Percentiles rank a stretch among this genome's conserved stretches.
Evolutionary conservation across 64 coral and sea anemone genomes (phyloP).

Genomic region (Dendrophyllia cribrosa): DNA sequence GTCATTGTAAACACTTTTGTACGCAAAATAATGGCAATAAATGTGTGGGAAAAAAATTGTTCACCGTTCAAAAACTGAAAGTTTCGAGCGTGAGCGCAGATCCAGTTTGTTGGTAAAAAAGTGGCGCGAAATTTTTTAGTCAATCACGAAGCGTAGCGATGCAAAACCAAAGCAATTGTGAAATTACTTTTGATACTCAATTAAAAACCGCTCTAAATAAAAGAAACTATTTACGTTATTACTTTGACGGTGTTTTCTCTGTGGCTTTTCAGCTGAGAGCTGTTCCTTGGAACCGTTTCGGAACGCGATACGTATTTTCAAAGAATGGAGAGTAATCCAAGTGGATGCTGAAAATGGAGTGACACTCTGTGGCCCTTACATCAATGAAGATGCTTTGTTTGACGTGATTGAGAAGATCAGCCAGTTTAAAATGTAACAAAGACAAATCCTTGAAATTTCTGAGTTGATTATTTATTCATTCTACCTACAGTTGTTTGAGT

Average conservation of each 20-base stretch:
- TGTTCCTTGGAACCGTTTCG: slow-evolving; percentile 86
- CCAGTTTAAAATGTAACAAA: slow-evolving; percentile 70
- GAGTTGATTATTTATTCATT: no score
- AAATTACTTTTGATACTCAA: background rate
- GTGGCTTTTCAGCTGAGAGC: slow-evolving; percentile 74
- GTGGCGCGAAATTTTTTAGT: no score
- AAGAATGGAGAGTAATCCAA: slow-evolving; percentile 71
- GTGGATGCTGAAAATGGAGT: background rate
- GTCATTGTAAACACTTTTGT: no score
- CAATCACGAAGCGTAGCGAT: no score
- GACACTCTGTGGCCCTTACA: slow-evolving; percentile 63
- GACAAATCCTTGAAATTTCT: background rate
- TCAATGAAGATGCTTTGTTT: slow-evolving; percentile 68
- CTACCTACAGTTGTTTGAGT: no score
- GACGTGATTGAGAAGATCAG: slow-evolving; percentile 70
- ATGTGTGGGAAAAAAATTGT: no score
- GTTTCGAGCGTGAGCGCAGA: no score
- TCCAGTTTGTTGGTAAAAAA: no score
- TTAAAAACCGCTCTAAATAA: background rate
- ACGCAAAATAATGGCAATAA: no score
- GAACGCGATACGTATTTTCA: slow-evolving; percentile 83
- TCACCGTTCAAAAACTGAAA: no score
- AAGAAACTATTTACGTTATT: no score
- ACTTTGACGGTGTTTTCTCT: background rate
- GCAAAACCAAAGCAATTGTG: no score